phyloP scores from a whole-genome alignment of 2,113 vertebrate species.

The Oreotragus oreotragus region DNA sequence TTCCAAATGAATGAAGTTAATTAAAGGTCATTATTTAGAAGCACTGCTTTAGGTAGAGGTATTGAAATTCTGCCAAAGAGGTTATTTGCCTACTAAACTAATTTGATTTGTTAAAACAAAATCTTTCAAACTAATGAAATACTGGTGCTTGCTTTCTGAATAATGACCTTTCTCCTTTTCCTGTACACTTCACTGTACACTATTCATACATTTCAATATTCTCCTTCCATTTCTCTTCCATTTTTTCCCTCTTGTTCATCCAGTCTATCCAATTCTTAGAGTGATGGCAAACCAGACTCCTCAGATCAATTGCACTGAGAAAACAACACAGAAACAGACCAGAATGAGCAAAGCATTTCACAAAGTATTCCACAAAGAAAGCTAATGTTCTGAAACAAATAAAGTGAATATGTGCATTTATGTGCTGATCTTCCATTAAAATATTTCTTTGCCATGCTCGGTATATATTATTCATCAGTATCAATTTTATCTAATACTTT shows the following conservation, averaged over 20 bases:
- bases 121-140: constrained; percentile 35
- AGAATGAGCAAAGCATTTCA: not conserved
- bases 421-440: not conserved
- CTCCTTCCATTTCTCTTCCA: not conserved
- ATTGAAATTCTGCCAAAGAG: not conserved
- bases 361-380: not conserved
- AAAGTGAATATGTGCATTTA: not conserved
- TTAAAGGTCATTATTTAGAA: not conserved
- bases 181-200: not conserved
- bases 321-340: not conserved
- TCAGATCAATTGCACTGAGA: not conserved
- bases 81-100: not conserved
- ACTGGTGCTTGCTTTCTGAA: not conserved
- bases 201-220: not conserved
- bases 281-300: not conserved
- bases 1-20: not conserved
- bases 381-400: not conserved
- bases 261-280: not conserved
- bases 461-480: not conserved
- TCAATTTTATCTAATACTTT: not conserved
- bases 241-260: not conserved
- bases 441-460: not conserved
- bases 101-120: not conserved
- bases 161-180: not conserved
- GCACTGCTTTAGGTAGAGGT: not conserved